Conservation (phyloP, 2,888 invertebrate genomes). For the Plutella xylostella region DNA sequence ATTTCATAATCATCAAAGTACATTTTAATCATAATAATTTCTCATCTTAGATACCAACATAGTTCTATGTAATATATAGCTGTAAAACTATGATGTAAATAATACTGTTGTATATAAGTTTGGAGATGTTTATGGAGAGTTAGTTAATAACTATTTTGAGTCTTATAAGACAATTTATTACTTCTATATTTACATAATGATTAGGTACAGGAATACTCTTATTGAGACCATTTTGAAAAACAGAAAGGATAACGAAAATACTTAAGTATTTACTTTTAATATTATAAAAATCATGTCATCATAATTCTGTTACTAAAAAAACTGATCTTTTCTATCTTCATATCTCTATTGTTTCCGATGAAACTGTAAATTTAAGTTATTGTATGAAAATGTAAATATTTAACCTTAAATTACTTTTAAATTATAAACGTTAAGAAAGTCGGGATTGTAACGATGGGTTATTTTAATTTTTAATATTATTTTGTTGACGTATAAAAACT, state of each 20-base stretch:
- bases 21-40: no score
- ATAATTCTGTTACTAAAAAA: background rate
- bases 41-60: conserved; percentile 15
- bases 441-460: conserved; percentile 34
- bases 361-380: background rate
- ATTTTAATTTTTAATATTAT: conserved; percentile 26
- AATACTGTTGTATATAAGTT: conserved; percentile 59
- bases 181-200: no score
- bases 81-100: conserved; percentile 42
- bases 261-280: no score
- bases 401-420: conserved; percentile 22
- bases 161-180: background rate
- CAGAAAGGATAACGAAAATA: background rate
- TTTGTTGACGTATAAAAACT: conserved; percentile 55
- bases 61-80: conserved; percentile 26
- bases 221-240: background rate
- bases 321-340: background rate
- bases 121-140: conserved; percentile 23
- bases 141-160: conserved; percentile 3
- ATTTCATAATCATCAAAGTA: no score
- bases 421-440: conserved; percentile 44
- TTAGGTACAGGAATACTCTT: conserved; percentile 10
- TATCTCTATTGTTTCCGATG: background rate
- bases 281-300: no score
- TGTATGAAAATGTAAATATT: conserved; percentile 2